Percentiles rank a stretch among this genome's conserved stretches.
Evolutionary conservation across 2,888 invertebrate species (phyloP).

Genomic region (Dolichomitus sp.): DNA sequence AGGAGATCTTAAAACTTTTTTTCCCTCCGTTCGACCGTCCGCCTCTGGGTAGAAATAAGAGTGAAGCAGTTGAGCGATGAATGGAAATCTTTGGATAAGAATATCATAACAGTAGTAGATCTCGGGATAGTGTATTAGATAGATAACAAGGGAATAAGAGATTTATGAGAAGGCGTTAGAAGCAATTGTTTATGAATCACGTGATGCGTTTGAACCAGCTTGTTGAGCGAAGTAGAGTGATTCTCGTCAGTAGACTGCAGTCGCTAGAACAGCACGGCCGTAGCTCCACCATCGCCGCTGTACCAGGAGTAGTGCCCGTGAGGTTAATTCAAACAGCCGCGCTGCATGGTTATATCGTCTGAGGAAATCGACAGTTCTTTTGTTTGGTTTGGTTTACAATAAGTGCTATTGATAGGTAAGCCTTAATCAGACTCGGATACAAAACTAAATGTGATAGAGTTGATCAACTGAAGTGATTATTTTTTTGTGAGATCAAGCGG

Average conservation of each 20-base stretch:
- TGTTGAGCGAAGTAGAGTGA: slow-evolving; percentile 64
- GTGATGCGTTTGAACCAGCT: slow-evolving; percentile 62
- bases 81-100: slow-evolving; percentile 61
- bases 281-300: slow-evolving; percentile 42
- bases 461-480: background rate
- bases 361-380: slow-evolving; percentile 27
- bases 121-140: slow-evolving; percentile 35
- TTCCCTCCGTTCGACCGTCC: background rate
- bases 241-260: slow-evolving; percentile 68
- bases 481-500: background rate
- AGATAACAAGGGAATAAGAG: slow-evolving; percentile 37
- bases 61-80: slow-evolving; percentile 24
- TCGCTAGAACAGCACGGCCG: slow-evolving; percentile 65
- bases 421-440: background rate
- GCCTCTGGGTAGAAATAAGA: background rate
- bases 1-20: background rate
- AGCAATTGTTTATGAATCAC: slow-evolving; percentile 65
- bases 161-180: slow-evolving; percentile 63
- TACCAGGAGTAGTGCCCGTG: slow-evolving; percentile 49
- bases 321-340: slow-evolving; percentile 54
- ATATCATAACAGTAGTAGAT: slow-evolving; percentile 38
- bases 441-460: background rate
- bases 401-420: slow-evolving; percentile 50
- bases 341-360: slow-evolving; percentile 19
- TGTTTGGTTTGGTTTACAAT: slow-evolving; percentile 11